Evolutionary conservation across 2,113 vertebrate genomes (phyloP), one percentile per base, ranked within the genome.

Genomic region (Anguilla rostrata): DNA sequence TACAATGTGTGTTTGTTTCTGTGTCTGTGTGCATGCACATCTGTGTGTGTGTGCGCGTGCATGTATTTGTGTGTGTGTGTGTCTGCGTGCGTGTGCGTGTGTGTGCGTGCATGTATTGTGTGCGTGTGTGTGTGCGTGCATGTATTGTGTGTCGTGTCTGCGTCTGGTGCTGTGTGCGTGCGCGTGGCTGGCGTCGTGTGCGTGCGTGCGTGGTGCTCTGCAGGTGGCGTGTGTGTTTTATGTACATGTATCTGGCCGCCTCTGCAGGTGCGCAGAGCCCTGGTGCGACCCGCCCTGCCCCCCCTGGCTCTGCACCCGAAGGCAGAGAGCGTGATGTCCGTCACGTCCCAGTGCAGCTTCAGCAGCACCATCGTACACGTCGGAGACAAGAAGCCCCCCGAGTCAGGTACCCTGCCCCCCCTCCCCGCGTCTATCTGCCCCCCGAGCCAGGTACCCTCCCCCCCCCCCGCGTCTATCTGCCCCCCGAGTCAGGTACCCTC

Each of bases 341-440:
- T 97, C 91, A 98, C 96, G 56, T 98, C 97, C 87, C 97, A 98
- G 95, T 98, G 97, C 93, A 98, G 97, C 95, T 98, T 98, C 96
- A 98, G 97, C 96, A 98, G 97, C 90, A 98, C 97, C 92, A 98
- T 98, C 91, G 97, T 98, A 92, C 97, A 98, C 90, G 97, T 98
- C 90, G 97, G 97, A 93, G 97, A 98, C 95, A 98, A 98, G 96
- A 98, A 98, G 89, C 96, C 96, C 89, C 97, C 95, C 29, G 97
- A 98, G 93, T 97, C 97, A 94, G 97, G 97, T 95, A 60, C 81
- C 57, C 57, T 4, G 3, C 57, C 57, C 14, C 34, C 34, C 34
- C 34, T 34, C 34, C 34, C 34, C 34, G 34, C 34, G 34, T 34
- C 34, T 34, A 34, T 34, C 34, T 34, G 34, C 34, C 34, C 34